Evolutionary conservation across 1,140 invertebrate genomes (phyloP).

Genomic region (Drosophila mayri): DNA sequence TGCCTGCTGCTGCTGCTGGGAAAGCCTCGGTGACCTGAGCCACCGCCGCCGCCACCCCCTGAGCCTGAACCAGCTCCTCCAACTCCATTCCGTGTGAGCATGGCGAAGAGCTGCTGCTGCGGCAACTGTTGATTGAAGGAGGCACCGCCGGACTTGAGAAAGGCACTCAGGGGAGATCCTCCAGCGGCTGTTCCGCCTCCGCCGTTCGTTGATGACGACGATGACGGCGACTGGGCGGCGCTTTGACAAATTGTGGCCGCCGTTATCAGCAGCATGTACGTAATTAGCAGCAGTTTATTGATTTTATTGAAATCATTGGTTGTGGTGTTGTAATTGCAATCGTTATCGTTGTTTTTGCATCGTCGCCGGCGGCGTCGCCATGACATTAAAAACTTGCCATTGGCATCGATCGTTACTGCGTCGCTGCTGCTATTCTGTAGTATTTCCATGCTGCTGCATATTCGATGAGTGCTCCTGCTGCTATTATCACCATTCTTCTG

Average conservation of each 20-base stretch:
- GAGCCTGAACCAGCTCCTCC: slow-evolving; percentile 19
- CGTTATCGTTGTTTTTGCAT: slow-evolving; percentile 61
- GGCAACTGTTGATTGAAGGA: slow-evolving; percentile 72
- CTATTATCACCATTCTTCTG: slow-evolving; percentile 21
- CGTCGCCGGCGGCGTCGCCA: slow-evolving; percentile 71
- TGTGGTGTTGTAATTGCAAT: slow-evolving; percentile 75
- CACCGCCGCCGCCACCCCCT: not conserved
- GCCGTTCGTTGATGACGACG: not conserved
- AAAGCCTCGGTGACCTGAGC: slow-evolving; percentile 9
- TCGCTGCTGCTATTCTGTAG: slow-evolving; percentile 17
- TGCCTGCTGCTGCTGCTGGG: slow-evolving; percentile 14
- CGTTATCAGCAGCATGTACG: slow-evolving; percentile 80
- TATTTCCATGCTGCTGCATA: slow-evolving; percentile 39
- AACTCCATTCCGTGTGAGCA: slow-evolving; percentile 68
- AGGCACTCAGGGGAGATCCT: slow-evolving; percentile 59
- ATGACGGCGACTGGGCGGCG: slow-evolving; percentile 57
- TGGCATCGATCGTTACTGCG: slow-evolving; percentile 44
- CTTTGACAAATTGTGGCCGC: slow-evolving; percentile 81
- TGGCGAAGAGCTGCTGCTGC: slow-evolving; percentile 77
- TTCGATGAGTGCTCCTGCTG: slow-evolving; percentile 19
- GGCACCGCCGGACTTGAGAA: slow-evolving; percentile 70
- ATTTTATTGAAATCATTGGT: slow-evolving; percentile 82
- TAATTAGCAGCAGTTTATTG: slow-evolving; percentile 84
- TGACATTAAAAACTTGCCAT: slow-evolving; percentile 69
- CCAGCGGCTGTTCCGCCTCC: no score